Evolutionary conservation across 2,888 invertebrate species (phyloP), one percentile per base, ranked within the genome.

Genomic region (Lottia scabra): DNA sequence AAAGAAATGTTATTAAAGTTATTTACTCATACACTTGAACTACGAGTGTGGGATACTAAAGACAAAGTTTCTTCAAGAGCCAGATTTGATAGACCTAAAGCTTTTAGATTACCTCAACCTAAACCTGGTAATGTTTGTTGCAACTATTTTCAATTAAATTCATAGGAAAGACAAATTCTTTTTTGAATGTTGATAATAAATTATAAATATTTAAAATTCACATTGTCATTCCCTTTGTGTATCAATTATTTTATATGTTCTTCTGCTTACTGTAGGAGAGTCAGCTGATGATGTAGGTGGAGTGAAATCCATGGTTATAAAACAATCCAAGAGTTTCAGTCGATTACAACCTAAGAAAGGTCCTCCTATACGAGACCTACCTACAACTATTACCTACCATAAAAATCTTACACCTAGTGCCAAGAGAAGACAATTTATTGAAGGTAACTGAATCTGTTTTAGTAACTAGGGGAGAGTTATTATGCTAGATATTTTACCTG

Each of bases 31-130:
- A 84, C 82, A 4, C 70, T 89, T 26, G 84, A 87, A 67, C 76
- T 89, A 62, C 75, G 87, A 46, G 82, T 89, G 27, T 89, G 89
- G 89, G 88, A 89, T 75, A 84, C 85, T n/a, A 87, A 85, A 73
- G 89, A 89, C 67, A 88, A 87, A 78, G 82, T 87, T 71, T 84
- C 85, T 16, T 80, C 86, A 0, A 74, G 86, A 48, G 89, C 88
- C 26, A 83, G 84, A 43, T 87, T 87, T 78, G 89, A 89, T 73
- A 75, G 87, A 75, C 88, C 89, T 0, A 87, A 87, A 70, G 84
- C 87, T 23, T 88, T 88, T 75, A 83, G 85, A 56, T 76, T 88
- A 13, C 86, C 87, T 3, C 80, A 81, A 46, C 75, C 83, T 16
- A 88, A 84, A 78, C 82, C 84, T 83, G 87, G 87, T 87, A 75